Percentiles rank a stretch among this genome's conserved stretches.
phyloP scores from a whole-genome alignment of 2,113 vertebrate species.

The Aramus guarauna region DNA sequence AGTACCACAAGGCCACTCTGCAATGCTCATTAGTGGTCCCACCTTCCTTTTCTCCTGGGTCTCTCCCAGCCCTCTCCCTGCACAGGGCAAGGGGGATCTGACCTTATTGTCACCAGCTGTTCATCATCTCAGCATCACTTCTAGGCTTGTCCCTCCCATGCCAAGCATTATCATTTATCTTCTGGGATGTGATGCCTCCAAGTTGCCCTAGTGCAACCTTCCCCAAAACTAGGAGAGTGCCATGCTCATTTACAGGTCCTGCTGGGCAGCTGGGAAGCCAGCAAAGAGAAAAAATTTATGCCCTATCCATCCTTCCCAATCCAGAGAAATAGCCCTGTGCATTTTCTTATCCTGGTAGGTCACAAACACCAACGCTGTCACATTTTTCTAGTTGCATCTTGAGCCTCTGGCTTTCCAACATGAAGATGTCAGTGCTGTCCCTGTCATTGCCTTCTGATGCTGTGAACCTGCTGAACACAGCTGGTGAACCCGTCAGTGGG shows the following conservation, averaged over 20 bases:
- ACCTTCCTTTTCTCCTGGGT: neutral
- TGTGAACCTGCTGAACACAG: neutral
- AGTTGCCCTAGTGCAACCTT: neutral
- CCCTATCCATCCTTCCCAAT: neutral
- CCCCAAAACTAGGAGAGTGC: neutral
- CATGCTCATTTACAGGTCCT: neutral
- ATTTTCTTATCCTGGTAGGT: neutral
- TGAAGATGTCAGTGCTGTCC: rapidly evolving
- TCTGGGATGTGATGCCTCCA: neutral
- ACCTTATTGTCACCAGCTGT: neutral
- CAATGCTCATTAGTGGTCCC: neutral
- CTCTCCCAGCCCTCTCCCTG: neutral
- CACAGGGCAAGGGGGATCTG: neutral
- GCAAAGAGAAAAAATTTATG: neutral
- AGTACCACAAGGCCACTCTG: neutral
- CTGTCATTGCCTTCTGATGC: neutral
- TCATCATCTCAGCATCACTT: neutral
- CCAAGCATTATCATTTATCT: neutral
- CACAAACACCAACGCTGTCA: neutral
- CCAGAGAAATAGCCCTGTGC: neutral
- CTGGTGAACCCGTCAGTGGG: neutral
- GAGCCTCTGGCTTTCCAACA: neutral
- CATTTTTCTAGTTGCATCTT: neutral
- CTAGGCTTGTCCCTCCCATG: neutral
- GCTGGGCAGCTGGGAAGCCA: neutral